Base-by-base conservation (phyloP, 2,888 invertebrate species). In the Drosophila infuscata region DNA sequence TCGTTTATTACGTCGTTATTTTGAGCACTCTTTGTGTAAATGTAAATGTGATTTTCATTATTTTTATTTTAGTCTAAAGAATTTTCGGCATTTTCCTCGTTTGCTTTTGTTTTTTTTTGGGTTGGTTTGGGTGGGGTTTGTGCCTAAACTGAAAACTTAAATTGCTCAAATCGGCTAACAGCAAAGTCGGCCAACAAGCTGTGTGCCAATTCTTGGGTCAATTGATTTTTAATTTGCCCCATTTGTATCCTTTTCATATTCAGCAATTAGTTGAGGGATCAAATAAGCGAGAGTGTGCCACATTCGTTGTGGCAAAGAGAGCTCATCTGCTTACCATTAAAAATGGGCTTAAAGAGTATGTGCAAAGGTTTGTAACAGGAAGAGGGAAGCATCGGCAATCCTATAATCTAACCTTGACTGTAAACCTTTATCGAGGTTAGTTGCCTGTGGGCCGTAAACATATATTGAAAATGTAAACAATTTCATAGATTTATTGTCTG, bases 1-100 rank as follows among this genome's bases (percentile, higher is more conserved):
- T 66, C 38, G 67, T 60, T 87, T 80, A 86, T 86, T 86, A 86
- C 90, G 89, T 78, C 69, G 70, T 76, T 82, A 71, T 71, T 76
- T 25, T 78, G 15, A 62, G 60, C 32, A 64, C n/a, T 68, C 62
- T 64, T 63, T 56, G 72, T 65, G 53, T 62, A 46, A 46, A 25
- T 77, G 70, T 84, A 77, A 84, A 80, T 48, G 41, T 72, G 64
- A 56, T 70, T 76, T 75, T 72, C 52, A 64, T 57, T 74, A 58
- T 70, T 73, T 49, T 62, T 73, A 78, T 79, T 70, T 70, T 46
- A 15, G 70, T 78, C 57, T 48, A 52, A 69, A 74, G 82, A 78
- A 89, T 88, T 81, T 74, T 60, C 32, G 71, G 69, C 69, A 85
- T 75, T 74, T 15, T 15, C 12, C 20, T 25, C 20, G 12, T 6